Conservation (phyloP, 92 coral and sea anemone genomes). For the Bergia puertoricense region DNA sequence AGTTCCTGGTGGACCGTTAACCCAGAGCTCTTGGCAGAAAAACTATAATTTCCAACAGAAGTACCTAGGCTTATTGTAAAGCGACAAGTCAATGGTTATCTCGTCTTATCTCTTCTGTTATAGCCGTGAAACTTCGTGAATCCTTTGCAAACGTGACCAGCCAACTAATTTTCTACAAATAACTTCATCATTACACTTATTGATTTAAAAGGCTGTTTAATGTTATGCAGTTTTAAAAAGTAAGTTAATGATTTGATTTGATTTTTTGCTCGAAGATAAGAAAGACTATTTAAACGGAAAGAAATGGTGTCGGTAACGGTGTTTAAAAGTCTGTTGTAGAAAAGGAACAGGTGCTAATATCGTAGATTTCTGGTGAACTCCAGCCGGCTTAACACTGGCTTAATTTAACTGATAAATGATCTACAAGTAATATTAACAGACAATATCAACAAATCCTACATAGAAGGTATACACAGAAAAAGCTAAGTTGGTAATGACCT, state of each 20-base stretch:
- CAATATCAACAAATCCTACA: neutral
- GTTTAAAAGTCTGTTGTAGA: neutral
- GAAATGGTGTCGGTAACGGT: neutral
- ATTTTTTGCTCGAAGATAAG: neutral
- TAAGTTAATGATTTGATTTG: neutral
- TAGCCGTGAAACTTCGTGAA: neutral
- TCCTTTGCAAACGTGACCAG: neutral
- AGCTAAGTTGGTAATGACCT: neutral
- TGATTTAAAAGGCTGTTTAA: neutral
- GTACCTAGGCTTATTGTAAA: neutral
- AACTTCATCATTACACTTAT: no score
- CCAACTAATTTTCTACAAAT: neutral
- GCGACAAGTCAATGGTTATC: neutral
- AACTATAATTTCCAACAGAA: neutral
- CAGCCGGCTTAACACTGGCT: neutral
- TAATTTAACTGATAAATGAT: no score
- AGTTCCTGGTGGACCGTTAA: slow-evolving; percentile 43
- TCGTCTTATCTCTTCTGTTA: neutral
- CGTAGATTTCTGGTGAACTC: neutral
- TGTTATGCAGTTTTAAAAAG: neutral
- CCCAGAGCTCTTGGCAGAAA: slow-evolving; percentile 21
- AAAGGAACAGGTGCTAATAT: neutral
- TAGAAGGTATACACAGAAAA: neutral
- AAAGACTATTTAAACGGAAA: neutral
- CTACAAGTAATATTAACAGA: neutral